Conservation (phyloP, 2,113 vertebrate species). For the Triplophysa dalaica region DNA sequence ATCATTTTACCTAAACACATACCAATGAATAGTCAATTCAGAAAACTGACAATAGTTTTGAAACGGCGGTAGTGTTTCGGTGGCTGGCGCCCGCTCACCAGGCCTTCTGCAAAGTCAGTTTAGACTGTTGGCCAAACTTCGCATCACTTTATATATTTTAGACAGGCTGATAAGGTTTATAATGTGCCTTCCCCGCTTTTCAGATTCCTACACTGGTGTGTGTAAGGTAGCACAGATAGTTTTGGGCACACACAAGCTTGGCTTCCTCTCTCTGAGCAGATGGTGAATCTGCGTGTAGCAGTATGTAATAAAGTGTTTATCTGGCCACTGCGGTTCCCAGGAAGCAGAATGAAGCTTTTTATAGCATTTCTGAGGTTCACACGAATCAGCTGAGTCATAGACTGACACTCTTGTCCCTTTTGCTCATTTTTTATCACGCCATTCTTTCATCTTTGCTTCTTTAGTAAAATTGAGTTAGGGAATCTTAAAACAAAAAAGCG, state of each 20-base stretch:
- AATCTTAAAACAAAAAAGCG: too few species aligned
- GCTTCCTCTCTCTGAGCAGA: constrained; percentile 56
- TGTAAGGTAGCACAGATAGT: constrained; percentile 23
- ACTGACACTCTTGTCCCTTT: constrained; percentile 33
- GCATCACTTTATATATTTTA: neutral
- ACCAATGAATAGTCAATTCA: too few species aligned
- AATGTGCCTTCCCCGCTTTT: neutral
- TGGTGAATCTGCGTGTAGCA: constrained; percentile 55
- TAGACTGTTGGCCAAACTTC: neutral
- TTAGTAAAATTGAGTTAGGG: neutral
- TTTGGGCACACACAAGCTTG: constrained; percentile 41
- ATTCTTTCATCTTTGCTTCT: constrained; percentile 18
- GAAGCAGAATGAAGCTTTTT: constrained; percentile 56
- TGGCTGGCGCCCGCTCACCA: neutral
- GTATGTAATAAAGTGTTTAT: constrained; percentile 65
- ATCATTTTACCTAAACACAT: too few species aligned
- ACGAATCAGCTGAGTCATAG: constrained; percentile 54
- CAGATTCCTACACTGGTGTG: neutral
- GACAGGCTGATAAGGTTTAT: neutral
- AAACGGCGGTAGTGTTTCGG: neutral
- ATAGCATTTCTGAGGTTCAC: constrained; percentile 47
- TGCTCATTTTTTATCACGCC: constrained; percentile 18
- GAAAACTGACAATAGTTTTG: too few species aligned
- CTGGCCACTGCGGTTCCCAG: constrained; percentile 58
- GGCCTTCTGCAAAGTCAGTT: neutral